These are phyloP conservation scores for Caradrina kadenii DNA, from an alignment of 2,888 invertebrate genomes.

Conservation along the genomic window DNA sequence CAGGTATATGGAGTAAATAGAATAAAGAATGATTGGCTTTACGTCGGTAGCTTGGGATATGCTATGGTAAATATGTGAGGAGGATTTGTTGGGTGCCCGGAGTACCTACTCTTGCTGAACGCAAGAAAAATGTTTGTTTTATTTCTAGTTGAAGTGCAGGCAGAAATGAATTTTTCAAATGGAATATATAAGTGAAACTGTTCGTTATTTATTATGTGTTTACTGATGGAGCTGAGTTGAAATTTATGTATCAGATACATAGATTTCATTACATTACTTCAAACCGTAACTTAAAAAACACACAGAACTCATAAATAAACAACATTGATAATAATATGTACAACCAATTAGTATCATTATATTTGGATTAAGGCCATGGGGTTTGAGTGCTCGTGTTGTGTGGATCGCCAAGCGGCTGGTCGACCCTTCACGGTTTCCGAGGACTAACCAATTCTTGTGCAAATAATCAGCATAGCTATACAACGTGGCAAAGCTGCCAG, in stretches of 20 bases:
- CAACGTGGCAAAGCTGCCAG: too few relatives aligned
- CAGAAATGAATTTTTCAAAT: neutral
- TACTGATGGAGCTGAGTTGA: neutral
- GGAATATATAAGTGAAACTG: neutral
- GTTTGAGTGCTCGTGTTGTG: too few relatives aligned
- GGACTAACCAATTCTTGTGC: too few relatives aligned
- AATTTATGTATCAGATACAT: neutral
- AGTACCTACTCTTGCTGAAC: neutral
- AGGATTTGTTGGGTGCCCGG: conserved; percentile 41
- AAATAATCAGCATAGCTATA: too few relatives aligned
- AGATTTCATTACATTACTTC: too few relatives aligned
- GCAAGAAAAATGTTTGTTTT: conserved; percentile 13
- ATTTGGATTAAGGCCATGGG: too few relatives aligned
- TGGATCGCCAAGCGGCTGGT: too few relatives aligned
- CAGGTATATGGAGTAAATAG: conserved; percentile 67
- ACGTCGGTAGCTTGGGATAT: conserved; percentile 34
- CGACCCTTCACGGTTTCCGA: too few relatives aligned
- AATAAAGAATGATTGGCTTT: conserved; percentile 69
- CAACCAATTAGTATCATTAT: too few relatives aligned
- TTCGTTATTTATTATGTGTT: neutral
- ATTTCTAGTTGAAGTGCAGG: conserved; percentile 7
- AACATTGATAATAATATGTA: too few relatives aligned
- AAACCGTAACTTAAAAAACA: too few relatives aligned
- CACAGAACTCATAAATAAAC: too few relatives aligned
- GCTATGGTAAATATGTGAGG: conserved; percentile 41